Conservation (phyloP, 2,888 invertebrate genomes). For the Cyclophora punctaria region DNA sequence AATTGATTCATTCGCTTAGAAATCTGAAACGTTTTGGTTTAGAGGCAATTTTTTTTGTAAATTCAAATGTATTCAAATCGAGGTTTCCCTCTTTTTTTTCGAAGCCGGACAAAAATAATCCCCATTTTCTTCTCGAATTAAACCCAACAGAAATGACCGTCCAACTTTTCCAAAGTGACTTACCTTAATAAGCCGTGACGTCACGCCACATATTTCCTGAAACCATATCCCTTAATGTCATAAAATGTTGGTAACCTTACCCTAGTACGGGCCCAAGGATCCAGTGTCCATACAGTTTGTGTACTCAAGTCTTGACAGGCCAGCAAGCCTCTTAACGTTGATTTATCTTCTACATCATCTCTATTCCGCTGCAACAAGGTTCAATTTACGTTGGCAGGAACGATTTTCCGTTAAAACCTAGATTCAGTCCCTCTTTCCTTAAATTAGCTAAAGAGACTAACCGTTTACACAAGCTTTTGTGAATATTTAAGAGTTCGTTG, state of each 20-base stretch:
- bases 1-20: too few species aligned
- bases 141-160: too few species aligned
- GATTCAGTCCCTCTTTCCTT: constrained; percentile 26
- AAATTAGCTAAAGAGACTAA: constrained; percentile 23
- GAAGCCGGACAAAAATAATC: too few species aligned
- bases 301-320: constrained; percentile 10
- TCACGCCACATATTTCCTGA: constrained; percentile 8
- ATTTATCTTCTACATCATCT: constrained; percentile 14
- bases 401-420: constrained; percentile 20
- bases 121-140: too few species aligned
- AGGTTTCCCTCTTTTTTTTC: too few species aligned
- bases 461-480: constrained; percentile 21
- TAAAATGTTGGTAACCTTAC: constrained; percentile 15
- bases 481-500: constrained; percentile 13
- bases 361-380: constrained; percentile 5
- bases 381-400: constrained; percentile 8
- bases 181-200: constrained; percentile 8
- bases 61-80: too few species aligned
- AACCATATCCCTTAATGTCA: constrained; percentile 11
- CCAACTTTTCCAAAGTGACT: constrained; percentile 4
- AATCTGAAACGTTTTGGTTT: too few species aligned
- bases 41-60: too few species aligned
- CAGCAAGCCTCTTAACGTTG: constrained; percentile 12
- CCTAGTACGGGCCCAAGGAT: constrained; percentile 13
- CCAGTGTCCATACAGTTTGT: constrained; percentile 16